These are phyloP conservation scores for Sakesphorus luctuosus DNA, from an alignment of 2,113 vertebrate genomes.

Conservation along the genomic window DNA sequence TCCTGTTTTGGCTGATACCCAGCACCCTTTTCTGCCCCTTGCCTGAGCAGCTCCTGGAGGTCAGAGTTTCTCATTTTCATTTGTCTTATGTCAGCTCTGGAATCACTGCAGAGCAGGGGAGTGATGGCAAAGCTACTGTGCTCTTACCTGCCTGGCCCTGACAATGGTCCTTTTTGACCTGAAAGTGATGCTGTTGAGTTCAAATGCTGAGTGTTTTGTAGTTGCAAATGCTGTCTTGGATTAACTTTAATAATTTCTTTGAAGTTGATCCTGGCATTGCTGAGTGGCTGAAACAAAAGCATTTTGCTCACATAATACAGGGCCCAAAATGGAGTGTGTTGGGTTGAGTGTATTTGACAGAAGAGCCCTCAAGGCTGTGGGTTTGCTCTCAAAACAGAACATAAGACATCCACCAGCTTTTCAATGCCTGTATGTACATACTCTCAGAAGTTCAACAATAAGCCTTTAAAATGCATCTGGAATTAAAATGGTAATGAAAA, in stretches of 20 bases:
- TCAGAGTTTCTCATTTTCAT: background rate
- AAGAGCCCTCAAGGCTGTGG: constrained; percentile 54
- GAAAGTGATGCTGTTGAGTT: background rate
- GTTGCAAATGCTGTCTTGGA: constrained; percentile 27
- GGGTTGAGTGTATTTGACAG: constrained; percentile 22
- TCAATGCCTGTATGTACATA: constrained; percentile 35
- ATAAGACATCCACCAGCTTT: constrained; percentile 53
- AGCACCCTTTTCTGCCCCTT: background rate
- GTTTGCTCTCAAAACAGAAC: constrained; percentile 60
- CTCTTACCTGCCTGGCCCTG: background rate
- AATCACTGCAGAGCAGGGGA: background rate
- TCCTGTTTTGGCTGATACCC: background rate
- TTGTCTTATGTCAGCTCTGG: background rate
- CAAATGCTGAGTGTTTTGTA: background rate
- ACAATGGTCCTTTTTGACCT: background rate
- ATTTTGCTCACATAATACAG: background rate
- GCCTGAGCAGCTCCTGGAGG: background rate
- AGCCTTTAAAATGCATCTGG: constrained; percentile 59
- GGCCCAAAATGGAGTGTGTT: background rate
- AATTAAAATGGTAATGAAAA: constrained; percentile 31
- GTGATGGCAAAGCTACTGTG: background rate
- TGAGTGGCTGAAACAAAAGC: constrained; percentile 26
- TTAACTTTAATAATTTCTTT: constrained; percentile 51
- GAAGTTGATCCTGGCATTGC: constrained; percentile 27
- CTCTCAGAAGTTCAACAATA: constrained; percentile 59